These are phyloP conservation scores for Peromyscus californicus DNA, from an alignment of 2,113 vertebrate species.

Conservation along the genomic window DNA sequence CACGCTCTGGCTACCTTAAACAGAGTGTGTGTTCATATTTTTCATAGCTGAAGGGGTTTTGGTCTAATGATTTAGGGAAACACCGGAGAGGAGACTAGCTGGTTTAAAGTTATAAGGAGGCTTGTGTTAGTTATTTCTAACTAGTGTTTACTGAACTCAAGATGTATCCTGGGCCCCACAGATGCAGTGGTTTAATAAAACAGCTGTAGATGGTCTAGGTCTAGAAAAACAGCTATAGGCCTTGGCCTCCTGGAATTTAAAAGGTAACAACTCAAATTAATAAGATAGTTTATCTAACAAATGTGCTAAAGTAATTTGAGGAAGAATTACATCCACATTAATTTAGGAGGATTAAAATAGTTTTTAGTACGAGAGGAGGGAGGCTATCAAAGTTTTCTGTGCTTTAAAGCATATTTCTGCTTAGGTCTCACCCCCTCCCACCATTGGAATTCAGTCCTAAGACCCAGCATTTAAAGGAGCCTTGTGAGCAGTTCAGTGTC, in stretches of 20 bases:
- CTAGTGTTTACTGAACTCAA: slow-evolving; percentile 21
- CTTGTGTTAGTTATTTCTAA: slow-evolving; percentile 31
- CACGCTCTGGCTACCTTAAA: slow-evolving; percentile 10
- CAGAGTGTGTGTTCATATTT: slow-evolving; percentile 43
- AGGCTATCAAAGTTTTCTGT: background rate
- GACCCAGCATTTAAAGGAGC: slow-evolving; percentile 62
- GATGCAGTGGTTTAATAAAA: slow-evolving; percentile 7
- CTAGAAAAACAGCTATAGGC: background rate
- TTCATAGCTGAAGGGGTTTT: slow-evolving; percentile 12
- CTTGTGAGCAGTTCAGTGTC: slow-evolving; percentile 38
- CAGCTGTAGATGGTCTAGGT: background rate
- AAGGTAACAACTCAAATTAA: slow-evolving; percentile 56
- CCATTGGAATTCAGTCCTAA: slow-evolving; percentile 50
- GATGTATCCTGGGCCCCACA: slow-evolving; percentile 5
- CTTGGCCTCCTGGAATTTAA: slow-evolving; percentile 45
- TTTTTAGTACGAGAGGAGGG: slow-evolving; percentile 43
- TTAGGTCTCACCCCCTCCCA: background rate
- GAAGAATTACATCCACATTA: slow-evolving; percentile 19
- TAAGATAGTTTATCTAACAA: slow-evolving; percentile 54
- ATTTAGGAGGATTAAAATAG: slow-evolving; percentile 58
- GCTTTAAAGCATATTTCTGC: slow-evolving; percentile 43
- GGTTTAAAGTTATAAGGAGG: slow-evolving; percentile 9
- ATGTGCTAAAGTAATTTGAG: slow-evolving; percentile 53
- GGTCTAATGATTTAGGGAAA: slow-evolving; percentile 44
- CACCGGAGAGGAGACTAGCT: slow-evolving; percentile 29